Evolutionary conservation across 2,888 invertebrate species (phyloP), one percentile per base, ranked within the genome.

Genomic region (Podabrus alpinus): DNA sequence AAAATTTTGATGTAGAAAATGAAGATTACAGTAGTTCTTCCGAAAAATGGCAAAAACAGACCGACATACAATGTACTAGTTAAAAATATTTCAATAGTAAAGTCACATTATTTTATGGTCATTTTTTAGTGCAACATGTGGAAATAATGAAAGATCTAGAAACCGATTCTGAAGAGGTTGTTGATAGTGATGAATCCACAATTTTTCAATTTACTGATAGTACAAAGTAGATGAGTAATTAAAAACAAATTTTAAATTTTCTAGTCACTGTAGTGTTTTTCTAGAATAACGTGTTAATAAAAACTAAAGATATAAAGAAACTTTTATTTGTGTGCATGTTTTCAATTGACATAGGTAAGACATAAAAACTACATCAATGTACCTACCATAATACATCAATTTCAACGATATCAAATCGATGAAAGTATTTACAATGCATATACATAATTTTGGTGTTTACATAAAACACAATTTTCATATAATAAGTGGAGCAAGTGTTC

Each of bases 191-290:
- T 13, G 19, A 64, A 45, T 45, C 45, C 1, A 45, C 1, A 3
- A n/a, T 45, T 45, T n/a, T 45, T n/a, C 45, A 45, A 45, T 45
- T 64, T 19, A 64, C 62, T 9, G 21, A 64, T 9, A 64, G 21
- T 16, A 64, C 62, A 16, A 15, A 64, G 17, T 64, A n/a, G n/a
- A 19, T 9, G 19, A 19, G 17, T 19, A 17, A 13, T 64, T 64
- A 19, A 61, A 5, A 17, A 61, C 17, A 17, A 19, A 13, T 64
- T 64, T 71, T 17, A 71, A 69, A 19, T 16, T 69, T 24, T 70
- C 70, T 71, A 71, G 70, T 71, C 70, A 71, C 5, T 64, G 64
- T 71, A 62, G 29, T 45, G 15, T 64, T 15, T 25, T 19, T 64
- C 64, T 62, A 25, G 17, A 68, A 21, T 60, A 59, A 29, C 13